Percentiles rank a stretch among this genome's conserved stretches.
Conservation (phyloP, 2,888 invertebrate species). For the Drosophila colorata region DNA sequence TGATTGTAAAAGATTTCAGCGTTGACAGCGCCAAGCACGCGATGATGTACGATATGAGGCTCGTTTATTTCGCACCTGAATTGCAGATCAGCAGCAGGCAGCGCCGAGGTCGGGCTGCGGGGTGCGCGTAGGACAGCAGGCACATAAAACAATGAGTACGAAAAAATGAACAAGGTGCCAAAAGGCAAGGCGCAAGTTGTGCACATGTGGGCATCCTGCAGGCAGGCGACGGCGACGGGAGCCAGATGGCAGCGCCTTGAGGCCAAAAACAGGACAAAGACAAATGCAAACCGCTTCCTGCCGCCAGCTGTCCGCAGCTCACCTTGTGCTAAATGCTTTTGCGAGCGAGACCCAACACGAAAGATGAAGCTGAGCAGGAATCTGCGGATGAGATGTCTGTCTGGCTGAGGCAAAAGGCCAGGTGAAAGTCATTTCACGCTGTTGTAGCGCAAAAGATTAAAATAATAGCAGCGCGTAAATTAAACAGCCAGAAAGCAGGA, state of each 20-base stretch:
- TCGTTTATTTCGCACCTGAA: constrained; percentile 73
- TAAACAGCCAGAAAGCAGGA: constrained; percentile 65
- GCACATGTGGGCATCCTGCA: not conserved
- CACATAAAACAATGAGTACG: constrained; percentile 70
- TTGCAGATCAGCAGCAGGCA: constrained; percentile 29
- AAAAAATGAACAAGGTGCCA: constrained; percentile 32
- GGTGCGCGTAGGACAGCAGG: constrained; percentile 15
- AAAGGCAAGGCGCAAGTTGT: not conserved
- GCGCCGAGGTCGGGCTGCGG: not conserved
- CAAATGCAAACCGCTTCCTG: constrained; percentile 52
- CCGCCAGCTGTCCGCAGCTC: constrained; percentile 48
- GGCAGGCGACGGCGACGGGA: too few species aligned
- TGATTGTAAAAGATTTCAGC: constrained; percentile 75
- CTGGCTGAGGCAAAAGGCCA: constrained; percentile 55
- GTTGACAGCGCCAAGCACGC: constrained; percentile 67
- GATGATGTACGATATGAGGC: constrained; percentile 66
- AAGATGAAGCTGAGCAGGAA: constrained; percentile 19
- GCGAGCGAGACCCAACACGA: constrained; percentile 20
- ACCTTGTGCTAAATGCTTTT: constrained; percentile 72
- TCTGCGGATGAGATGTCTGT: not conserved
- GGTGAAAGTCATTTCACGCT: constrained; percentile 82
- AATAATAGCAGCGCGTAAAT: constrained; percentile 82
- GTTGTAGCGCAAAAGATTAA: constrained; percentile 82
- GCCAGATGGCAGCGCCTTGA: constrained; percentile 39
- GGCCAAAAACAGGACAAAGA: constrained; percentile 49